Evolutionary conservation across 2,797 vertebrate species (phyloP), one percentile per base, ranked within the genome.

Genomic region (Schizothorax lantsangensis): DNA sequence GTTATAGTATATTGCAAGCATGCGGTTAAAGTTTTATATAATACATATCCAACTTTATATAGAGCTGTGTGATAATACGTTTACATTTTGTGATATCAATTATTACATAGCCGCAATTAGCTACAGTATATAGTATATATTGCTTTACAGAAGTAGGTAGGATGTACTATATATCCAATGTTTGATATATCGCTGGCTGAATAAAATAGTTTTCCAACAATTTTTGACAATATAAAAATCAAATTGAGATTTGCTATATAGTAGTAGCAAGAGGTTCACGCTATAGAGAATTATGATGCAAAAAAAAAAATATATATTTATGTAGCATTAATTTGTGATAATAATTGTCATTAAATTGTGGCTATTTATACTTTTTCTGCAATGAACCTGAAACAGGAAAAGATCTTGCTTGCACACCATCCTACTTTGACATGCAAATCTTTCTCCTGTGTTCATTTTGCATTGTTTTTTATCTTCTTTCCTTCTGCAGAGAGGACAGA

Each of bases 401-500:
- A 83, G 26, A 68, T 75, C 52, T 79, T 68, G 15, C 47, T 69
- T 79, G 45, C 33, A 12, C 68, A 62, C 21, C 43, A 64, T 62
- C 75, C 62, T 83, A 59, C 38, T 73, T 52, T 87, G 33, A 84
- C 78, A 87, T 87, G 85, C 87, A 90, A 88, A 90, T 87, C 10
- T 11, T 78, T 71, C 73, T 88, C 81, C 81, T 38, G 62, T 49
- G 52, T 30, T 57, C 43, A 19, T 66, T 78, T 68, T 30, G n/a
- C 71, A 72, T 88, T 57, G 59, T 21, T 19, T 43, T 43, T 45
- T n/a, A 75, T 84, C 82, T 33, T 49, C 40, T 79, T 73, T 71
- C 15, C 49, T 3, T 69, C 36, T 75, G 30, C 92, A 94, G 95
- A 94, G 59, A 92, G 94, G 66, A 92, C 92, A 14, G 94, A 94